phyloP scores from a whole-genome alignment of 2,888 invertebrate species.

The Ferdinandea cuprea region DNA sequence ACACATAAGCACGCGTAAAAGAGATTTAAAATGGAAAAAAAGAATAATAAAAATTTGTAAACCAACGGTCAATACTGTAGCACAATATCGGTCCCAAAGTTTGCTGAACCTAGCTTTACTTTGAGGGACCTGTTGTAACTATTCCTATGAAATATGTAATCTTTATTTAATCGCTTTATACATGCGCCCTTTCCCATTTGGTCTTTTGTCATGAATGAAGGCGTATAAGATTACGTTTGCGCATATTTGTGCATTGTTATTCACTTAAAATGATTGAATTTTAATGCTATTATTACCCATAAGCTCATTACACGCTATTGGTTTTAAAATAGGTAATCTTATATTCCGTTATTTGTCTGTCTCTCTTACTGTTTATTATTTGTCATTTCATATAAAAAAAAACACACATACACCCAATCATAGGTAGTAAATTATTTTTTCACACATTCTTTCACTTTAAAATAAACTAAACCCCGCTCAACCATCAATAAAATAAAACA shows the following conservation, averaged over 20 bases:
- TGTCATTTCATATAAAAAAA: slow-evolving; percentile 27
- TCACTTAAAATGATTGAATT: neutral
- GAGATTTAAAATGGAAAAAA: slow-evolving; percentile 2
- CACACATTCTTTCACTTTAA: slow-evolving; percentile 58
- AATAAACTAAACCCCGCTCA: slow-evolving; percentile 11
- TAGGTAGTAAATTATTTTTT: slow-evolving; percentile 68
- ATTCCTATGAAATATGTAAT: slow-evolving; percentile 60
- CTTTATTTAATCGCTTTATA: slow-evolving; percentile 53
- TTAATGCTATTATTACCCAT: neutral
- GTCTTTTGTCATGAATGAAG: slow-evolving; percentile 2
- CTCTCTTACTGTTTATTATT: slow-evolving; percentile 10
- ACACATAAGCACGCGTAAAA: slow-evolving; percentile 17
- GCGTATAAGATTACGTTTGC: slow-evolving; percentile 1
- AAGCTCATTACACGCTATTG: neutral
- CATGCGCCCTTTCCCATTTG: slow-evolving; percentile 9
- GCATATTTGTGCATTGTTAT: neutral
- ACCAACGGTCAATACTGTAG: neutral
- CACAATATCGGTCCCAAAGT: slow-evolving; percentile 27
- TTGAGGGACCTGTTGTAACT: slow-evolving; percentile 66
- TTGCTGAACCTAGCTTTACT: slow-evolving; percentile 30
- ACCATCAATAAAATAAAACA: slow-evolving; percentile 19
- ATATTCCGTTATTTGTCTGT: neutral
- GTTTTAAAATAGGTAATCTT: too few relatives aligned
- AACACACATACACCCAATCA: too few relatives aligned
- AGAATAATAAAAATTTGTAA: too few relatives aligned